A percentile compares a stretch with the other conserved stretches of the same genome.
These are phyloP conservation scores for Cotesia glomerata DNA, from an alignment of 1,140 invertebrate species.

Conservation along the genomic window DNA sequence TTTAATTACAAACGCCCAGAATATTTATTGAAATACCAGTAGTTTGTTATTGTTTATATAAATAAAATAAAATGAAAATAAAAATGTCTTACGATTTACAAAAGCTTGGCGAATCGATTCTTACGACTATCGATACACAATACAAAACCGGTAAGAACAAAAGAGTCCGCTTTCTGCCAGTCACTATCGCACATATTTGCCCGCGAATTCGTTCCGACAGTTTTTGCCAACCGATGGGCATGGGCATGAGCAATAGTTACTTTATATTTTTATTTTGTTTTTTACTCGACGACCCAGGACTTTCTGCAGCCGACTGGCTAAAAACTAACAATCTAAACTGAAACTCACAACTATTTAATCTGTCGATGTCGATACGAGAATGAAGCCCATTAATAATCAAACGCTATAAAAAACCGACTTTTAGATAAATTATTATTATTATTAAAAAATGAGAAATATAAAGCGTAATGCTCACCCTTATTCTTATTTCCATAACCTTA, in stretches of 20 bases:
- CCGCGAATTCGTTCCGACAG: constrained; percentile 43
- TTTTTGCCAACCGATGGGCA: not conserved
- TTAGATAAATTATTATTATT: no score
- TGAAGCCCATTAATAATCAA: no score
- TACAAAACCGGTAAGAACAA: constrained; percentile 38
- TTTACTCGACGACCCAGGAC: not conserved
- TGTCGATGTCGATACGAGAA: no score
- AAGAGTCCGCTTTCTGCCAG: constrained; percentile 21
- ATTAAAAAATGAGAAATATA: no score
- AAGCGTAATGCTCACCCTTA: constrained; percentile 30
- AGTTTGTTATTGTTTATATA: not conserved
- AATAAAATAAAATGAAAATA: constrained; percentile 6
- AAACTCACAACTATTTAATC: no score
- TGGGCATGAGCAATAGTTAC: not conserved
- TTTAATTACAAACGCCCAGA: no score
- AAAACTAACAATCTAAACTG: no score
- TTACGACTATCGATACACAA: constrained; percentile 48
- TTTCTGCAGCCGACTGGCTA: not conserved
- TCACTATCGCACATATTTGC: constrained; percentile 47
- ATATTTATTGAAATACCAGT: no score
- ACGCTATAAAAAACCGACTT: no score
- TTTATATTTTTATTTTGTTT: not conserved
- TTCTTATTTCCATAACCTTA: constrained; percentile 47
- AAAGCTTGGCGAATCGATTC: constrained; percentile 47
- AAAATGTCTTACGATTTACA: constrained; percentile 13